Base-by-base conservation (phyloP, 2,797 vertebrate genomes). In the Mormyrops attenuatus region DNA sequence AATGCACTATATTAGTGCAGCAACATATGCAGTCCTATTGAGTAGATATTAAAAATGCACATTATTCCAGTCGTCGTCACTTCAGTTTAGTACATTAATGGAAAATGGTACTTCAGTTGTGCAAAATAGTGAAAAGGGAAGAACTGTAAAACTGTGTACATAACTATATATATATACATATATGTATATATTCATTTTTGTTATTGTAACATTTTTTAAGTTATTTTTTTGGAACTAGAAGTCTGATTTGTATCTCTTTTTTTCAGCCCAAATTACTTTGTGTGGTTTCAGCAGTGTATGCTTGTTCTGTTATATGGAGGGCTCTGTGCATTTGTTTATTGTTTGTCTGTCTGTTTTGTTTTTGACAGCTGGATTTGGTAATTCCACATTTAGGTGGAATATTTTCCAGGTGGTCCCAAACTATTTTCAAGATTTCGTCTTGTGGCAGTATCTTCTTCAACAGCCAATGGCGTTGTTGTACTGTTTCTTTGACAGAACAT, bases 1-100 rank as follows among this genome's bases (percentile, higher is more conserved):
- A 96, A 97, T 97, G 98, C 98, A 99, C 98, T 99, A 99, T 98
- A 98, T 99, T 99, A 99, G 98, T 99, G 98, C 98, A 97, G 97
- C 97, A 97, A 97, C 97, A 97, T 97, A 97, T 97, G 97, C 97
- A 97, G 95, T 97, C 94, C 96, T 96, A 96, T 96, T 92, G 94
- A 92, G 92, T 93, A 85, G 93, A 92, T 89, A 89, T 92, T 92
- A 89, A 88, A 53, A 50, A 77, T 77, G 49, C 66, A 84, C 60
- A 17, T 53, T 66, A 22, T 20, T 34, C 13, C 52, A 20, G 2
- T 34, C 5, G 1, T n/a, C 2, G 22, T 44, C 85, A 30, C 22
- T 17, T 26, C 47, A 55, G 26, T 87, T 94, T 94, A 69, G 90
- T 91, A 15, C 94, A 93, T 91, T 77, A 85, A 15, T 63, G 95